Conservation (phyloP, 2,797 vertebrate species). For the Orestias chungarensis region DNA sequence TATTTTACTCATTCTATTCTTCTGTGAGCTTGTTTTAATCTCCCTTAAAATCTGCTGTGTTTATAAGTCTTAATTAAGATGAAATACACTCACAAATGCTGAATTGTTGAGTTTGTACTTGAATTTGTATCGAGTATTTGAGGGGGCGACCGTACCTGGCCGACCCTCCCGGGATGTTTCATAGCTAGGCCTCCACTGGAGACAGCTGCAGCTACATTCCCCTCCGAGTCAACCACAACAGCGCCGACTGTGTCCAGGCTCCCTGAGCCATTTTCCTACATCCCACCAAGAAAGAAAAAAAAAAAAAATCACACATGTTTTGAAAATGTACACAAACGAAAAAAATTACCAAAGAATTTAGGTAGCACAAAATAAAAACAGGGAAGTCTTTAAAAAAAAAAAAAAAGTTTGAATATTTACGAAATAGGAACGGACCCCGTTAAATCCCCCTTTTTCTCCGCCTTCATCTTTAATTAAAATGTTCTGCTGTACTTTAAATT, state of each 20-base stretch:
- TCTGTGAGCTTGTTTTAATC: too few species aligned
- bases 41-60: too few species aligned
- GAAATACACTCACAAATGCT: too few species aligned
- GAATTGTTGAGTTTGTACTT: too few species aligned
- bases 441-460: slow-evolving; percentile 25
- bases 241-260: slow-evolving; percentile 96
- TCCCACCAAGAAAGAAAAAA: slow-evolving; percentile 21
- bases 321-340: background rate
- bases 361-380: slow-evolving; percentile 2
- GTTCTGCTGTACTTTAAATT: slow-evolving; percentile 42
- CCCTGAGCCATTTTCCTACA: slow-evolving; percentile 80
- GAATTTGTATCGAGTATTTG: background rate
- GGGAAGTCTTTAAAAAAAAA: slow-evolving; percentile 15
- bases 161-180: slow-evolving; percentile 97
- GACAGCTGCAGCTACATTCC: slow-evolving; percentile 97
- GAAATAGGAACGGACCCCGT: slow-evolving; percentile 23
- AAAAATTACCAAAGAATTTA: background rate
- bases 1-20: too few species aligned
- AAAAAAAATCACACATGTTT: slow-evolving; percentile 15
- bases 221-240: slow-evolving; percentile 95
- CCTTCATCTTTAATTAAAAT: slow-evolving; percentile 48
- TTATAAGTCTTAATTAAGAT: too few species aligned
- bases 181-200: slow-evolving; percentile 98
- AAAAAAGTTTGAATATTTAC: slow-evolving; percentile 17
- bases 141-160: slow-evolving; percentile 82